Conservation (phyloP, 2,113 vertebrate genomes). For the Chunga burmeisteri region DNA sequence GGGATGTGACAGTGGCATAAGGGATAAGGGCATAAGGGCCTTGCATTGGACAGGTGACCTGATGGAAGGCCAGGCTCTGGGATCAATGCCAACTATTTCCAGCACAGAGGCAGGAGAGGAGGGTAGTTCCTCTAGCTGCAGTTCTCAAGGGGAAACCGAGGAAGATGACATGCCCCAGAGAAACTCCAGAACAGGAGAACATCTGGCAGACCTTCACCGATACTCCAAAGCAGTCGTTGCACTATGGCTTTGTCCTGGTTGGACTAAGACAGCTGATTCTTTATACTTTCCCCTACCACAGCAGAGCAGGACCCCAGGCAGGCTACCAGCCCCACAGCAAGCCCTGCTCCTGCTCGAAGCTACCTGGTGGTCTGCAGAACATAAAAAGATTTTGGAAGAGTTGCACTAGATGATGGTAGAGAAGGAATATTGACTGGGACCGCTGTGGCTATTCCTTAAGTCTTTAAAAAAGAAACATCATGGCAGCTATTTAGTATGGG, state of each 20-base stretch:
- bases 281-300: background rate
- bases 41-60: background rate
- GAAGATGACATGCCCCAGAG: background rate
- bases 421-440: slow-evolving; percentile 36
- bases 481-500: slow-evolving; percentile 22
- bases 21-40: background rate
- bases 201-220: background rate
- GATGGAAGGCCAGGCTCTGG: background rate
- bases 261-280: background rate
- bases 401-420: slow-evolving; percentile 17
- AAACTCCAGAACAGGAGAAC: background rate
- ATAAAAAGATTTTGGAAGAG: slow-evolving; percentile 11
- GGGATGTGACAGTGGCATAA: rapidly evolving
- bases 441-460: slow-evolving; percentile 21
- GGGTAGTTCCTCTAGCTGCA: background rate
- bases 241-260: background rate
- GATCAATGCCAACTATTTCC: background rate
- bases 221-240: background rate
- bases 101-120: background rate
- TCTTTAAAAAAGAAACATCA: slow-evolving; percentile 34
- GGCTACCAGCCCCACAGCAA: background rate
- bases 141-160: background rate
- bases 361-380: slow-evolving; percentile 54
- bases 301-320: background rate
- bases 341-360: background rate